Evolutionary conservation across 2,113 vertebrate species (phyloP), one percentile per base, ranked within the genome.

Genomic region (Coregonus clupeaformis): DNA sequence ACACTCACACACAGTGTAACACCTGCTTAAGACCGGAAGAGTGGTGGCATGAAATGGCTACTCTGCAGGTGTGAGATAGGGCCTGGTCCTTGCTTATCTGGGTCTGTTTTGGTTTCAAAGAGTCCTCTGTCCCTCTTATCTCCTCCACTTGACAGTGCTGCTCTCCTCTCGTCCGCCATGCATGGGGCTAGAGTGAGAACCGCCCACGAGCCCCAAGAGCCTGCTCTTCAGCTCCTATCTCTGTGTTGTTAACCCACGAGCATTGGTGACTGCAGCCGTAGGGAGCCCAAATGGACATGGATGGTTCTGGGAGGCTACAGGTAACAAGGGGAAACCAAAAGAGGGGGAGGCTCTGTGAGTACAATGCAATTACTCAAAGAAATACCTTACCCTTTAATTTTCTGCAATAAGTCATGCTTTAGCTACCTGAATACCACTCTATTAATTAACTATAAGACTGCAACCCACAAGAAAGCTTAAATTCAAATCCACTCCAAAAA

Each of bases 91-190:
- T 78, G 73, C 71, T 83, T 67, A 80, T 74, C 82, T 69, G 74
- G 65, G 71, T 69, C 85, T 91, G 90, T 90, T 91, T 90, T 89
- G 82, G 89, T 87, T 88, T 89, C 85, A 88, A 88, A 88, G 78
- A 82, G 77, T 76, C 80, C 76, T 80, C 69, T 85, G 78, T 84
- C 63, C 72, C 73, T 83, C 83, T 87, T 89, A 91, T 92, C 90
- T 87, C 80, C 78, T 82, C 81, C 71, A 83, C 82, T 81, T 87
- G 80, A 82, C 71, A 72, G 24, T 70, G 36, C 71, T 71, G 52
- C 16, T 29, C 47, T 60, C 62, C 73, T 76, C 63, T 70, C n/a
- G 42, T 73, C 84, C 22, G 84, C 79, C 85, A 80, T 77, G 82
- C 79, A 80, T 82, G 14, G 76, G 69, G 71, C 77, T 77, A 29